These are phyloP conservation scores for Chionis minor DNA, from an alignment of 2,113 vertebrate species.

Conservation along the genomic window DNA sequence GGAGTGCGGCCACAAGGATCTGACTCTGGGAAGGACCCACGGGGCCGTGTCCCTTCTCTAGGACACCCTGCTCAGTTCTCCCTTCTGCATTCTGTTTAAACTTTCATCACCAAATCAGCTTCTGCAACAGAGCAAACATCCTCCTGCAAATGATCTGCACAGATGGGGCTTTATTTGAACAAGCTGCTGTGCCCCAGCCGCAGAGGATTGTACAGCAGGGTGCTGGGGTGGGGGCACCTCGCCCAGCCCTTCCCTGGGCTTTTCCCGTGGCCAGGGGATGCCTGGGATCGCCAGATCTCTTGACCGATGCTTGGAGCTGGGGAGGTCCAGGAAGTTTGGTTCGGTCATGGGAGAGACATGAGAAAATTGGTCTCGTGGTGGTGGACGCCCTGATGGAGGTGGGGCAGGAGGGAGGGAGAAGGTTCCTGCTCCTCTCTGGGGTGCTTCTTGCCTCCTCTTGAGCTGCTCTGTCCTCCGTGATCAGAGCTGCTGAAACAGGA, in stretches of 20 bases:
- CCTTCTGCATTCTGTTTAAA: constrained; percentile 25
- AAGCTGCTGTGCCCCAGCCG: not conserved
- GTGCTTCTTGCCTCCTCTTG: not conserved
- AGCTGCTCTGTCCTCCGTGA: not conserved
- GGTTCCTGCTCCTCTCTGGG: not conserved
- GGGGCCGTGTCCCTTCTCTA: not conserved
- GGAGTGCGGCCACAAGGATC: not conserved
- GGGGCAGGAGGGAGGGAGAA: not conserved
- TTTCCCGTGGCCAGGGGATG: fast-evolving
- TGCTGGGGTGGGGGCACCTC: not conserved
- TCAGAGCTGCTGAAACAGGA: not conserved
- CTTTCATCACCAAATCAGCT: not conserved
- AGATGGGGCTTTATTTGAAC: constrained; percentile 54
- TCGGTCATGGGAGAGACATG: fast-evolving
- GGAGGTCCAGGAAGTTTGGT: not conserved
- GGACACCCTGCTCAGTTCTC: not conserved
- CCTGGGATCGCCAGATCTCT: not conserved
- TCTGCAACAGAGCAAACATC: not conserved
- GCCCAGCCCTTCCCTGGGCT: not conserved
- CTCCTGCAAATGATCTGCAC: not conserved
- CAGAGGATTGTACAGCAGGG: not conserved
- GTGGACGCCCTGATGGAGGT: not conserved
- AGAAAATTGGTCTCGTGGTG: not conserved
- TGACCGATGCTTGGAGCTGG: not conserved
- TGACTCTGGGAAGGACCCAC: not conserved